These are phyloP conservation scores for Noctua janthe DNA, from an alignment of 2,888 invertebrate species.

Conservation along the genomic window DNA sequence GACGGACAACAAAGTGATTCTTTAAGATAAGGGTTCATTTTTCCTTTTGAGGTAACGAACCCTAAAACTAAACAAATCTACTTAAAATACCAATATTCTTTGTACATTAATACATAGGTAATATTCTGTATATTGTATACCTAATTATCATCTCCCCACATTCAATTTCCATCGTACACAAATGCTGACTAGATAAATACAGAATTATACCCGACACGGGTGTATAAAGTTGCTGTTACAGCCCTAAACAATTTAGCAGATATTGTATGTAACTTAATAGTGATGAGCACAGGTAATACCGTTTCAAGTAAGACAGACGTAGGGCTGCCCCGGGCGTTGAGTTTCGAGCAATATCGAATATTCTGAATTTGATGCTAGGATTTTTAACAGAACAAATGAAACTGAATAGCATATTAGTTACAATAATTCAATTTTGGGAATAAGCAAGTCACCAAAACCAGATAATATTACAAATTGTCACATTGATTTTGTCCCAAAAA, in stretches of 20 bases:
- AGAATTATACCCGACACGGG: constrained; percentile 20
- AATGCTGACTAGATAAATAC: constrained; percentile 25
- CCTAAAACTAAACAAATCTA: neutral
- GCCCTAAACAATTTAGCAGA: constrained; percentile 56
- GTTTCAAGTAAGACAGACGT: constrained; percentile 44
- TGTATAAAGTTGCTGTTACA: constrained; percentile 57
- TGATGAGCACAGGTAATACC: constrained; percentile 65
- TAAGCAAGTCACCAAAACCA: neutral
- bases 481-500: neutral
- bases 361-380: neutral
- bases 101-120: neutral
- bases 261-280: constrained; percentile 66
- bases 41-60: too few species aligned
- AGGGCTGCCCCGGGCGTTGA: constrained; percentile 53
- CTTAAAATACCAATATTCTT: neutral
- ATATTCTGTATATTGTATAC: neutral
- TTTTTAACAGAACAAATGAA: neutral
- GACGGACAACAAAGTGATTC: too few species aligned
- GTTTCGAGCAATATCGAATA: constrained; percentile 24
- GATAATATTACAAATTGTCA: neutral
- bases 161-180: constrained; percentile 5
- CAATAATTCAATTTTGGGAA: neutral
- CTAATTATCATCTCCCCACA: constrained; percentile 1
- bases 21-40: too few species aligned
- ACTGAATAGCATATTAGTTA: neutral